Evolutionary conservation across 2,797 vertebrate species (phyloP).

Genomic region (Neosilurus hyrtlii): DNA sequence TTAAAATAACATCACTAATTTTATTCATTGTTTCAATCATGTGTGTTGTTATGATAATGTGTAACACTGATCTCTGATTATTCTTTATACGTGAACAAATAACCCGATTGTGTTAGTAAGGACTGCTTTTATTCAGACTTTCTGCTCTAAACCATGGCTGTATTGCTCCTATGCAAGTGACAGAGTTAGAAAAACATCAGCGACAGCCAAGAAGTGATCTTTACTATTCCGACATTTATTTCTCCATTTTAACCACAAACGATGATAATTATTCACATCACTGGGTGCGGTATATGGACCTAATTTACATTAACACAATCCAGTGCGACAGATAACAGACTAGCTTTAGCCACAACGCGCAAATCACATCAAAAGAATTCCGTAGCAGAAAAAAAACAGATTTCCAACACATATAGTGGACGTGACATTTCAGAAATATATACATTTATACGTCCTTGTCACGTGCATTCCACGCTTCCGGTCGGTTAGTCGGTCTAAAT

Average conservation of each 20-base stretch:
- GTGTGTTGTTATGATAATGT: no score
- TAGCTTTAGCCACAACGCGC: slow-evolving; percentile 33
- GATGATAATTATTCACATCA: background rate
- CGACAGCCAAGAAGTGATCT: background rate
- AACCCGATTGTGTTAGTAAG: background rate
- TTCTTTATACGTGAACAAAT: background rate
- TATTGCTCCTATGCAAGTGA: background rate
- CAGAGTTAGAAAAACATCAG: background rate
- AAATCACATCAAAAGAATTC: slow-evolving; percentile 12
- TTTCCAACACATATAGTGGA: background rate
- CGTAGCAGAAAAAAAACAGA: background rate
- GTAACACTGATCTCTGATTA: background rate
- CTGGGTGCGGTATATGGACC: background rate
- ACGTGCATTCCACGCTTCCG: slow-evolving; percentile 63
- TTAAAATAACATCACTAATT: background rate
- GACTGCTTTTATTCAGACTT: background rate
- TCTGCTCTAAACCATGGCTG: slow-evolving; percentile 13
- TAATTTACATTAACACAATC: background rate
- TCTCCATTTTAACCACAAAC: background rate
- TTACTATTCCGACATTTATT: background rate
- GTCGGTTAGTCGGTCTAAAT: slow-evolving; percentile 31
- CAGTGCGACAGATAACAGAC: slow-evolving; percentile 6
- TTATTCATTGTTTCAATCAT: background rate
- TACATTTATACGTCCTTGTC: slow-evolving; percentile 62
- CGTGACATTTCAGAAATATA: background rate